Percentiles rank a stretch among this genome's conserved stretches.
Evolutionary conservation across 2,888 invertebrate species (phyloP).

Genomic region (Oxyteleia sp.): DNA sequence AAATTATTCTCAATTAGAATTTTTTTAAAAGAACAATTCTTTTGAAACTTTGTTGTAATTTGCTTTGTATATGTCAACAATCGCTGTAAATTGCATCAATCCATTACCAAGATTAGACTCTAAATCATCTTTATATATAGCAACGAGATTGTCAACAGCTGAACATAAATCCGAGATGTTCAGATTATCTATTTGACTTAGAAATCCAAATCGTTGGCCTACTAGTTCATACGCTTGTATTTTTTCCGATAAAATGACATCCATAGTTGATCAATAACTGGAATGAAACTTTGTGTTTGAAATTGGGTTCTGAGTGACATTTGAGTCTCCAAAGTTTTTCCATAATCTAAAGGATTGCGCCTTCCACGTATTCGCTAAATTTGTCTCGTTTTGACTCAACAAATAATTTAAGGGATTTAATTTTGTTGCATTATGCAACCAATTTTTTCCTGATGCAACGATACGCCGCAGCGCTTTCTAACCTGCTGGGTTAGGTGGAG

Average conservation of each 20-base stretch:
- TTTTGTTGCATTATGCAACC: no score
- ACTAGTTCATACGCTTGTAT: conserved; percentile 36
- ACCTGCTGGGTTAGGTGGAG: no score
- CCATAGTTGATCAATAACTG: conserved; percentile 29
- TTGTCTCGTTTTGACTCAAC: conserved; percentile 73
- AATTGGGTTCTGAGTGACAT: conserved; percentile 48
- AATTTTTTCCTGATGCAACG: no score
- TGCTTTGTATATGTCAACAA: background rate
- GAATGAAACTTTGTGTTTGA: conserved; percentile 31
- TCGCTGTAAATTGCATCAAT: conserved; percentile 5
- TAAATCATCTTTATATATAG: conserved; percentile 26
- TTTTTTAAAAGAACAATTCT: conserved; percentile 30
- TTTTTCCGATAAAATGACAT: conserved; percentile 25
- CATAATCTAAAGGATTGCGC: conserved; percentile 59
- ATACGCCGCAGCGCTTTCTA: no score
- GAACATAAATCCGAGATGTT: background rate
- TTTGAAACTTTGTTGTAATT: background rate
- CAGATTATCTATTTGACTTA: background rate
- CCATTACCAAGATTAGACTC: conserved; percentile 28
- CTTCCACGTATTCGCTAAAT: conserved; percentile 71
- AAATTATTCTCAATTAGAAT: conserved; percentile 13
- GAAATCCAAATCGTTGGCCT: background rate
- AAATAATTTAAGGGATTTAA: conserved; percentile 76
- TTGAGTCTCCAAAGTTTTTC: conserved; percentile 29
- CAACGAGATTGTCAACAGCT: conserved; percentile 6